Evolutionary conservation across 1,140 invertebrate species (phyloP), one percentile per base, ranked within the genome.

Genomic region (Dreissena rostriformis): DNA sequence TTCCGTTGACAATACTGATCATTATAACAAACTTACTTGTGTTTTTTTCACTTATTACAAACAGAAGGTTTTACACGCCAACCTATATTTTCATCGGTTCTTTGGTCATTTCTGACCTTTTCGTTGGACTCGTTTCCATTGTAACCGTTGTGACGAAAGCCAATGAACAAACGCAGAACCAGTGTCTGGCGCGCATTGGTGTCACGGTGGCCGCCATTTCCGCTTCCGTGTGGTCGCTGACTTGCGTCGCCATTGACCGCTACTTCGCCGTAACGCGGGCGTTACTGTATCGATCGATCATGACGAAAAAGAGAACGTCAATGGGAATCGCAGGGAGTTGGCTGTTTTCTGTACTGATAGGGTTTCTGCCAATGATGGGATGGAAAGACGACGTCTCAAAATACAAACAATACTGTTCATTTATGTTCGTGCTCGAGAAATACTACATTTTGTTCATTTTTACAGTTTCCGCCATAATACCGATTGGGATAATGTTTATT

Each of bases 51-150:
- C 84, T 90, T 28, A 53, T 65, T 29, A 26, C 51, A 0, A 83
- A 90, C 57, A 88, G 75, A 66, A 78, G 82, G 51, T 88, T 88
- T 49, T 82, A 87, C 63, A 87, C 71, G 28, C 86, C 86, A 12
- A 87, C 86, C 17, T 88, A 88, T 51, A 81, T 84, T 4, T 84
- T 90, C 49, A 75, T 90, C 26, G 84, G 83, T 0, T 86, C 85
- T 14, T 74, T 90, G 4, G 86, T 80, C 15, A 74, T 90, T 12
- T 86, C 89, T 0, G 89, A 90, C 51, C 29, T 88, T 8, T 86
- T 85, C 68, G 88, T 90, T 55, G 89, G 89, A 5, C 84, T 84
- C 52, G 89, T 90, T 11, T 87, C 86, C n/a, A 86, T 90, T 49
- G 86, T 82, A 22, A 88, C 89, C 0, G 61, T 90, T 12, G 53